phyloP scores from a whole-genome alignment of 30 jellyfish, hydroid and myxozoan species.

The Sanderia malayensis region DNA sequence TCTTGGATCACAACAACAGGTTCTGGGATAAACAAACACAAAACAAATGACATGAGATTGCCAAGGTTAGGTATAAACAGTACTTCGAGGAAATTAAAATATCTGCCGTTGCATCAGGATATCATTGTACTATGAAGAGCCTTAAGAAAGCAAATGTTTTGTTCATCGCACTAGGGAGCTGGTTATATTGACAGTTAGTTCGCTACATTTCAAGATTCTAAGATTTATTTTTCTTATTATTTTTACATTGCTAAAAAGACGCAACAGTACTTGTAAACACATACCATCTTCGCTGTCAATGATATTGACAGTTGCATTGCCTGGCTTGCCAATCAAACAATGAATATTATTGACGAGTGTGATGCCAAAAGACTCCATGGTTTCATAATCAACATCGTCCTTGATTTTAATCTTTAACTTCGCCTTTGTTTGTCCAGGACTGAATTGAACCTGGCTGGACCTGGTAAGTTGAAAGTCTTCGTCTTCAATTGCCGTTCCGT shows the following conservation, averaged over 20 bases:
- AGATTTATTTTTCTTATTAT: no score
- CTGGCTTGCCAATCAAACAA: constrained; percentile 53
- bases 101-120: no score
- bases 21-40: constrained; percentile 38
- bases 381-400: constrained; percentile 72
- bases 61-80: no score
- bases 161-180: no score
- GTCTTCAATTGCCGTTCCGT: constrained; percentile 63
- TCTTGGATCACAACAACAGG: constrained; percentile 71
- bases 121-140: no score
- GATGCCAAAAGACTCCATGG: constrained; percentile 50
- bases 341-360: constrained; percentile 47
- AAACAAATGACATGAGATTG: no score
- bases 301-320: constrained; percentile 75
- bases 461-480: constrained; percentile 57
- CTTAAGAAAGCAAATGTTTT: no score
- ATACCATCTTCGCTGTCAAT: constrained; percentile 90
- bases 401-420: constrained; percentile 49
- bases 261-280: no score
- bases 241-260: no score
- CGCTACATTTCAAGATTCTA: no score
- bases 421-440: constrained; percentile 80
- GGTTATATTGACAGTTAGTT: no score
- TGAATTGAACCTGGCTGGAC: constrained; percentile 72
- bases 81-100: no score